Conservation (phyloP, 2,888 invertebrate species). For the Meteorus cinctellus region DNA sequence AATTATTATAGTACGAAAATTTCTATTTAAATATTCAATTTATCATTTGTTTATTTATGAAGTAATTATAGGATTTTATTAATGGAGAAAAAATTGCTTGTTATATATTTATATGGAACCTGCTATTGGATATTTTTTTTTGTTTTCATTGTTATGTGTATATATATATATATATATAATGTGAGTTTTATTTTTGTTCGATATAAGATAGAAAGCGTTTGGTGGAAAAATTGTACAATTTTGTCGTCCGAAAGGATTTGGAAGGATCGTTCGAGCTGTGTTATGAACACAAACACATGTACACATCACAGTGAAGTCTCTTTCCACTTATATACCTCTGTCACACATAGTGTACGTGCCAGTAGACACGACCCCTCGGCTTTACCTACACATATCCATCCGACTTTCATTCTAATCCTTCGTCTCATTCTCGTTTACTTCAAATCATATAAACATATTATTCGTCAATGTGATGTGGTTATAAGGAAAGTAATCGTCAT, state of each 20-base stretch:
- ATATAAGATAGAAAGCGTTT: conserved; percentile 44
- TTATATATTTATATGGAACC: neutral
- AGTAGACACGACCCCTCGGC: conserved; percentile 55
- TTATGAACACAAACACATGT: neutral
- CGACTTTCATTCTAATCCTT: neutral
- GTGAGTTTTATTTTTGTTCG: neutral
- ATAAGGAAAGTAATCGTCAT: neutral
- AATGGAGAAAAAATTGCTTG: neutral
- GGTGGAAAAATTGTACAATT: conserved; percentile 55
- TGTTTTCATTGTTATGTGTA: neutral
- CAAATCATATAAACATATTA: conserved; percentile 21
- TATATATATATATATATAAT: neutral
- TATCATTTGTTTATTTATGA: too few relatives aligned
- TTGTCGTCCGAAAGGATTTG: conserved; percentile 52
- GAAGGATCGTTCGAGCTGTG: conserved; percentile 45
- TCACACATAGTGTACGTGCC: conserved; percentile 55
- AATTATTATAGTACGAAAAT: too few relatives aligned
- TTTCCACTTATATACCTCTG: conserved; percentile 15
- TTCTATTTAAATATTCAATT: too few relatives aligned
- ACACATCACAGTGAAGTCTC: conserved; percentile 15
- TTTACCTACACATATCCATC: conserved; percentile 47
- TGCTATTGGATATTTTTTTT: neutral
- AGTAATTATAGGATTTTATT: too few relatives aligned
- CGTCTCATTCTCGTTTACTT: conserved; percentile 10
- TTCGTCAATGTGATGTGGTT: neutral